Evolutionary conservation across 2,113 vertebrate genomes (phyloP), one percentile per base, ranked within the genome.

Genomic region (Holacanthus passer): DNA sequence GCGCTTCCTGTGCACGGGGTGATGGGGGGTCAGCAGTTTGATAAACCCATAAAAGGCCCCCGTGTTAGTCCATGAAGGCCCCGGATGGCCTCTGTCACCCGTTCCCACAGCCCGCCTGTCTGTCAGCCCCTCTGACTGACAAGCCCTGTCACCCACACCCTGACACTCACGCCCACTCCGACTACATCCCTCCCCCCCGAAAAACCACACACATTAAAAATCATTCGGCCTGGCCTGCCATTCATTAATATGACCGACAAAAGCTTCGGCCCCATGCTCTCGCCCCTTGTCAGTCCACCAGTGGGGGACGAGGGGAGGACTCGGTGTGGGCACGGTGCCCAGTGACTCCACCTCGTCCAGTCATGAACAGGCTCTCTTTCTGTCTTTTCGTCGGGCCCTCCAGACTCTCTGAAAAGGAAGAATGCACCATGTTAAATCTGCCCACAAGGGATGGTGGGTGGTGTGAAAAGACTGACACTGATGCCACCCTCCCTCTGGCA

Each of bases 21-120:
- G 84, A 89, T 14, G 83, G 85, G 90, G 89, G 91, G 88, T 92
- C 92, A 89, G 71, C 62, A 32, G 84, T 84, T 91, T 93, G 91
- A 94, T 93, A 90, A 95, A 95, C 89, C 84, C 85, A 95, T 94
- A 91, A 94, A 91, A 92, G 93, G 86, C 66, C 81, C 79, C 89
- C 88, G 73, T 53, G 79, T 90, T 91, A 79, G 86, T 66, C 90
- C 83, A 83, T 75, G 90, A 90, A 94, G 89, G 75, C 87, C 83
- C 84, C 80, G 59, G 53, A 87, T 84, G 89, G 90, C 89, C 93
- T 79, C 83, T 91, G 88, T 83, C 88, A 87, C 71, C 76, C 74
- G 24, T 95, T 96, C 94, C 91, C 93, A 94, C 88, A 87, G 84
- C 75, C 82, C 32, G 53, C 63, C 87, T 92, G 92, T 90, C 91